A percentile compares a stretch with the other conserved stretches of the same genome.
phyloP scores from a whole-genome alignment of 2,797 vertebrate species.

The Allochrocebus solatus region DNA sequence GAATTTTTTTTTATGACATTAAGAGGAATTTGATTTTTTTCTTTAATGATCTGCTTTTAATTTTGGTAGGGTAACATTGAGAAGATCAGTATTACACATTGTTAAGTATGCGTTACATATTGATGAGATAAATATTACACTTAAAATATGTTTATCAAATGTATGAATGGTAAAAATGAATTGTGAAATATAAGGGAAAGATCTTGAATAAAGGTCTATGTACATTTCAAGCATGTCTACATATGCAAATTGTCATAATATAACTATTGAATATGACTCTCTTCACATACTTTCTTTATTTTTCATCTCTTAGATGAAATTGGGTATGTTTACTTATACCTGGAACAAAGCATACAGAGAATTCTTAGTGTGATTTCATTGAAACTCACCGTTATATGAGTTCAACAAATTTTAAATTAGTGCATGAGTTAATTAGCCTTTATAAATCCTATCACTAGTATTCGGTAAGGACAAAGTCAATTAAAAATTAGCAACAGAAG shows the following conservation, averaged over 20 bases:
- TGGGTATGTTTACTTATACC: neutral
- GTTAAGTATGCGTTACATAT: slow-evolving; percentile 29
- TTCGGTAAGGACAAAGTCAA: neutral
- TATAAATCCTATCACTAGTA: neutral
- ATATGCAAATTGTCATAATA: neutral
- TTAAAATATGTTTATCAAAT: slow-evolving; percentile 64
- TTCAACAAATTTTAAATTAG: slow-evolving; percentile 26
- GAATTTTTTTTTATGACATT: slow-evolving; percentile 67
- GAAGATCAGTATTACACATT: slow-evolving; percentile 58
- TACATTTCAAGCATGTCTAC: neutral
- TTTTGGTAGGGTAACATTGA: slow-evolving; percentile 76
- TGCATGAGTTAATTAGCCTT: slow-evolving; percentile 11
- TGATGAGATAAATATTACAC: slow-evolving; percentile 57
- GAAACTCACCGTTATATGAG: neutral
- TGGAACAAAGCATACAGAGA: neutral
- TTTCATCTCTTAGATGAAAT: neutral
- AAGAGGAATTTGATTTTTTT: slow-evolving; percentile 75
- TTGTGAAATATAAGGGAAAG: slow-evolving; percentile 67
- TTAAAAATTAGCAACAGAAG: neutral
- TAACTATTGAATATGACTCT: neutral
- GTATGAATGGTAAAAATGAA: slow-evolving; percentile 78
- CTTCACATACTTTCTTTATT: neutral
- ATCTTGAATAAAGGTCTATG: neutral
- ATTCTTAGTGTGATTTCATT: slow-evolving; percentile 30
- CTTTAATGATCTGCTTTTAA: slow-evolving; percentile 73